Conservation (phyloP, 2,113 vertebrate species). For the Vicugna pacos region DNA sequence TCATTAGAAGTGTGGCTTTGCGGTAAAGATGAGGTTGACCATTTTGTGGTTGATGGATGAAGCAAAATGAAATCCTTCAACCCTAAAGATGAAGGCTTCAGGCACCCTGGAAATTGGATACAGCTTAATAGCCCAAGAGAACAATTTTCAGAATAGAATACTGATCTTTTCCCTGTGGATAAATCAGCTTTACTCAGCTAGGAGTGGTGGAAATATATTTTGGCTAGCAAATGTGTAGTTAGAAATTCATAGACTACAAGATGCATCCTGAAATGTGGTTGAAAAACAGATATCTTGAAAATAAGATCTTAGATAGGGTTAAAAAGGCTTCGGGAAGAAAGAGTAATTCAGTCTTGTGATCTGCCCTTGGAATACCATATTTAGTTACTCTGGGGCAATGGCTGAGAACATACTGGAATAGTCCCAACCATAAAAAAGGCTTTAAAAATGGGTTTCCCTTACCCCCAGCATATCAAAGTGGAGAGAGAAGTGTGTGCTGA, state of each 20-base stretch:
- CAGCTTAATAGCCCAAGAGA: conserved; percentile 77
- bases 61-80: conserved; percentile 74
- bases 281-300: conserved; percentile 63
- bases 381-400: conserved; percentile 1
- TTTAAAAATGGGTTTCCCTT: not conserved
- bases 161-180: conserved; percentile 70
- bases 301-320: conserved; percentile 16
- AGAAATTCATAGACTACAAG: conserved; percentile 47
- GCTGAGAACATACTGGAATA: not conserved
- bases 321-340: conserved; percentile 15
- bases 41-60: conserved; percentile 74
- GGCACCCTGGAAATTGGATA: conserved; percentile 74
- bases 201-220: conserved; percentile 43
- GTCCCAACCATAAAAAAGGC: not conserved
- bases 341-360: not conserved
- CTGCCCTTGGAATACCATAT: not conserved
- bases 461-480: not conserved
- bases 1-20: conserved; percentile 57
- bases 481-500: conserved; percentile 18
- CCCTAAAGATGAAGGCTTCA: conserved; percentile 73
- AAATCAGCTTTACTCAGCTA: conserved; percentile 69
- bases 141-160: conserved; percentile 78
- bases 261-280: conserved; percentile 19
- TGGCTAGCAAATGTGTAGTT: conserved; percentile 63
- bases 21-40: conserved; percentile 52